Evolutionary conservation across 1,140 invertebrate species (phyloP).

Genomic region (Lepidostoma basale): DNA sequence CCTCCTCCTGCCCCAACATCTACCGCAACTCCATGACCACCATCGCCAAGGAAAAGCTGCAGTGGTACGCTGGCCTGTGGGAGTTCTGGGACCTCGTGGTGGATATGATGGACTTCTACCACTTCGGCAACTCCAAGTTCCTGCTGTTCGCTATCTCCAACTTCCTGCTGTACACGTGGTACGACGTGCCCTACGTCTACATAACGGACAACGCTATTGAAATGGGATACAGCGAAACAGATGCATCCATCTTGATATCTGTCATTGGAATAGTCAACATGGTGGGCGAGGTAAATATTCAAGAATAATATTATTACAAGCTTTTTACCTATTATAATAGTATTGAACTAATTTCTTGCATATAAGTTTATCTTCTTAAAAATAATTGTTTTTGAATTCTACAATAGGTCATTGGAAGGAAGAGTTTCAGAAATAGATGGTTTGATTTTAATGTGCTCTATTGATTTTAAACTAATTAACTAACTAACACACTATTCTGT

Average conservation of each 20-base stretch:
- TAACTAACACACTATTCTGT: too few relatives aligned
- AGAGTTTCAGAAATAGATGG: too few relatives aligned
- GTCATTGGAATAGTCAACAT: slow-evolving; percentile 87
- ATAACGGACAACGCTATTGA: slow-evolving; percentile 76
- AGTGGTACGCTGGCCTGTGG: slow-evolving; percentile 75
- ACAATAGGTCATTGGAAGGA: too few relatives aligned
- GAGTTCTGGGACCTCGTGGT: slow-evolving; percentile 77
- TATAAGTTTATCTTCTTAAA: too few relatives aligned
- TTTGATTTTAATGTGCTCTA: too few relatives aligned
- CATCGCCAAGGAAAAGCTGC: slow-evolving; percentile 76
- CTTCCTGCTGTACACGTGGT: slow-evolving; percentile 86
- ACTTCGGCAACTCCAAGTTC: slow-evolving; percentile 76
- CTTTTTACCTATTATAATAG: too few relatives aligned
- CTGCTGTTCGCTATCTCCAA: slow-evolving; percentile 84
- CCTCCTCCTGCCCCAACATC: slow-evolving; percentile 87
- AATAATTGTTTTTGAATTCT: too few relatives aligned
- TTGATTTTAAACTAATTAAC: too few relatives aligned
- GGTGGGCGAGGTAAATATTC: slow-evolving; percentile 73
- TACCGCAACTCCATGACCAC: slow-evolving; percentile 87
- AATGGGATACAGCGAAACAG: slow-evolving; percentile 73
- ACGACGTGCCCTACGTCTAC: slow-evolving; percentile 88
- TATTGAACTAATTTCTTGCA: too few relatives aligned
- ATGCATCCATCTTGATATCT: slow-evolving; percentile 81
- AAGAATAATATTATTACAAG: too few relatives aligned
- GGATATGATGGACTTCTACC: slow-evolving; percentile 81